Evolutionary conservation across 1,140 invertebrate species (phyloP).

Genomic region (Adelges cooleyi): DNA sequence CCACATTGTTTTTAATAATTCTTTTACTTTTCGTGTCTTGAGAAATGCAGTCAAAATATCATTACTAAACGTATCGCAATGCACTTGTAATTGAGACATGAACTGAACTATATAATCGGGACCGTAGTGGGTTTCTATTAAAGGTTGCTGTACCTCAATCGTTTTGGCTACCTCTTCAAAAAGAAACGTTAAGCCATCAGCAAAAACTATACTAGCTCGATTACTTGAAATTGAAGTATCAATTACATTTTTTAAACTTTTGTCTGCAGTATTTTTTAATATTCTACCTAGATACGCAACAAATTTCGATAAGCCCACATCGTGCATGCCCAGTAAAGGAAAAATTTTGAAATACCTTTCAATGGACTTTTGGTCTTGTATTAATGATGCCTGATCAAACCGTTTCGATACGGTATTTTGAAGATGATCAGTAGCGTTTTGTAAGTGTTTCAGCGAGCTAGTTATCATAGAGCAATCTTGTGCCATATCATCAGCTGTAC

Average conservation of each 20-base stretch:
- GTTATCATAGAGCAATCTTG: constrained; percentile 57
- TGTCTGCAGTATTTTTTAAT: constrained; percentile 39
- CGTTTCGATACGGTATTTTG: constrained; percentile 60
- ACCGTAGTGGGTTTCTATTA: constrained; percentile 91
- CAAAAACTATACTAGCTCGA: constrained; percentile 61
- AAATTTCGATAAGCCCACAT: constrained; percentile 82
- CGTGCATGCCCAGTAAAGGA: constrained; percentile 82
- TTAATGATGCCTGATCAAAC: constrained; percentile 84
- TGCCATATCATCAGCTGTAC: constrained; percentile 60
- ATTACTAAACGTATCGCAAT: constrained; percentile 67
- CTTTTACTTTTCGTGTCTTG: constrained; percentile 28
- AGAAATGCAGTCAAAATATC: constrained; percentile 63
- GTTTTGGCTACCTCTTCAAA: constrained; percentile 82
- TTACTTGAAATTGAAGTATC: constrained; percentile 42
- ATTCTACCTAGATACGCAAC: constrained; percentile 80
- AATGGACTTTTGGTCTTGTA: constrained; percentile 79
- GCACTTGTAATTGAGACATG: constrained; percentile 63
- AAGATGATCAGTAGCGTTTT: constrained; percentile 70
- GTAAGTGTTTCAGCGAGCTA: constrained; percentile 68
- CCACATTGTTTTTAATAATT: constrained; percentile 15
- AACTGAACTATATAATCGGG: constrained; percentile 59
- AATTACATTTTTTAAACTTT: constrained; percentile 24
- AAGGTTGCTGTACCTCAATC: constrained; percentile 81
- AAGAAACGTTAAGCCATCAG: constrained; percentile 68
- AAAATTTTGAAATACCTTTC: constrained; percentile 98